Conservation (phyloP, 2,113 vertebrate genomes). For the Saiga tatarica region DNA sequence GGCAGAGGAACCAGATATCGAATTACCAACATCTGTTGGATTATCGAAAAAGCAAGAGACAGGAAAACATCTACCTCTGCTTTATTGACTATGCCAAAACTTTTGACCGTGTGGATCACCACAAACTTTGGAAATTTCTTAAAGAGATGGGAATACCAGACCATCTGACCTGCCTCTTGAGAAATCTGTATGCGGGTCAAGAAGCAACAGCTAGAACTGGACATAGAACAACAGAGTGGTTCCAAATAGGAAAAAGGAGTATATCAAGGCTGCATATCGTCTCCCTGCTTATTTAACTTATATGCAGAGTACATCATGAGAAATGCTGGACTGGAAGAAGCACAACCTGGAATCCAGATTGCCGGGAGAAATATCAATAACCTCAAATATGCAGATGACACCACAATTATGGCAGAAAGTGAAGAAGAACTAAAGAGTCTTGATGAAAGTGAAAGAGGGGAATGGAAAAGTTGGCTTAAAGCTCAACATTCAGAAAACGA, state of each 20-base stretch:
- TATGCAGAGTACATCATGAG: not conserved
- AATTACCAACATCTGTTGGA: not conserved
- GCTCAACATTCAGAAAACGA: not conserved
- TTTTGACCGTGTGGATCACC: not conserved
- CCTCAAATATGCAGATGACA: not conserved
- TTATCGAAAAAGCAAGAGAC: fast-evolving
- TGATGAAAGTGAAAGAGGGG: not conserved
- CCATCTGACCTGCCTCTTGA: not conserved
- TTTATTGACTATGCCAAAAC: not conserved
- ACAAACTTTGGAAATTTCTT: not conserved
- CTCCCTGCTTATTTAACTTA: not conserved
- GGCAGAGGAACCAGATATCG: not conserved
- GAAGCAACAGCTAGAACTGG: not conserved
- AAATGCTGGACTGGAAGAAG: not conserved
- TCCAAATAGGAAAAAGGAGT: not conserved
- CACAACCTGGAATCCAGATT: not conserved
- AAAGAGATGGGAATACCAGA: not conserved
- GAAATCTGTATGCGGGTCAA: not conserved
- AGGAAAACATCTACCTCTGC: not conserved
- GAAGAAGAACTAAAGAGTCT: not conserved
- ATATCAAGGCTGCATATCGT: not conserved
- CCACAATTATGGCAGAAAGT: not conserved
- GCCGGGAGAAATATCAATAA: fast-evolving
- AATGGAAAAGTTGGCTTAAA: not conserved
- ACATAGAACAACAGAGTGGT: not conserved